Base-by-base conservation (phyloP, 2,113 vertebrate species). In the Dromiciops gliroides region DNA sequence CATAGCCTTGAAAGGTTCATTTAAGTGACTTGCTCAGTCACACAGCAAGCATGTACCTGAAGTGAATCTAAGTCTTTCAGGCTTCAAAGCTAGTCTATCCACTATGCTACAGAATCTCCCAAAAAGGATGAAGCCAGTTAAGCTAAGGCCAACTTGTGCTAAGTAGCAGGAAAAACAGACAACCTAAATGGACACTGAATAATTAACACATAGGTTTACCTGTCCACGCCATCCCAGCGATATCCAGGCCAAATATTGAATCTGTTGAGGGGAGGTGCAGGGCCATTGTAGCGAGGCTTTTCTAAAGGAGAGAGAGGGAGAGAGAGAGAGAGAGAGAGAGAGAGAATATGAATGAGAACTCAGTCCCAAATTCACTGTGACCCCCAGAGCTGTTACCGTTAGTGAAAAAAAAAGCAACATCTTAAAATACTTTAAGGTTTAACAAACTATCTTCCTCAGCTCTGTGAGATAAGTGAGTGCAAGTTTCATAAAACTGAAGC, bases 151-250 rank as follows among this genome's bases (percentile, higher is more conserved):
- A 44, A 22, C 37, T 83, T 83, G 22, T 11, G 48, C 37, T 37
- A 93, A 50, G 6, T 48, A 28, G 25, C 67, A 94, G 19, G 92
- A 53, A 95, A 94, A 95, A 89, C 90, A 94, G 4, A 75, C 4
- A 83, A 83, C n/a, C 16, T 44, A 83, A 83, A 19, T 22, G 1
- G 19, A 23, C 19, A 44, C 1, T 44, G 67, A 83, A 83, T 19
- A 75, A 75, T 44, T 7, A 96, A 75, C 2, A 89, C 2, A 44
- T 56, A 37, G 48, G 89, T 25, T 6, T 98, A 99, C 99, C 99
- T 99, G 98, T 99, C 99, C 90, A 99, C 99, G 3, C 99, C 99
- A 25, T 99, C 99, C 99, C 99, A 99, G 95, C 99, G 99, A 96
- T 99, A 99, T 3, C 99, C 99, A 0, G 99, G 99, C 98, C 98